A percentile compares a stretch with the other conserved stretches of the same genome.
phyloP scores from a whole-genome alignment of 2,888 invertebrate genomes.

The Thymelicus lineola region DNA sequence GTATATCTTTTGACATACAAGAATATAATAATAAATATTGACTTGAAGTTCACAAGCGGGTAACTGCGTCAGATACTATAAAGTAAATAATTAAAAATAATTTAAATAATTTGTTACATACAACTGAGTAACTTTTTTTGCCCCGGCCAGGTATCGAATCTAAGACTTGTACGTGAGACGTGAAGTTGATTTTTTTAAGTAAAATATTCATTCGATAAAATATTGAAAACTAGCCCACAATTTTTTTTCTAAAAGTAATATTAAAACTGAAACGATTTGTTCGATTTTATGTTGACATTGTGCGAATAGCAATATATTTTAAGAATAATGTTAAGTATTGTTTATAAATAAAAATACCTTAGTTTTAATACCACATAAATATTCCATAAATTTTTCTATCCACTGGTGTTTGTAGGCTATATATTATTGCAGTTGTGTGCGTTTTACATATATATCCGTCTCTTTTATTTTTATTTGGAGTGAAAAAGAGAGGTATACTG shows the following conservation, averaged over 20 bases:
- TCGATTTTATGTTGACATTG: constrained; percentile 50
- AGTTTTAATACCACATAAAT: constrained; percentile 46
- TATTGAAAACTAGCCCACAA: too few relatives aligned
- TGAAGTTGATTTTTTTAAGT: too few relatives aligned
- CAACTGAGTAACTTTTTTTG: too few relatives aligned
- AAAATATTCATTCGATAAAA: too few relatives aligned
- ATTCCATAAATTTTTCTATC: constrained; percentile 76
- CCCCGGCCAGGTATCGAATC: too few relatives aligned
- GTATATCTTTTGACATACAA: too few relatives aligned
- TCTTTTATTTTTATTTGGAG: constrained; percentile 3
- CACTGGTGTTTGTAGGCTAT: constrained; percentile 57
- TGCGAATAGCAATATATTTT: constrained; percentile 64
- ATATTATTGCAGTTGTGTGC: constrained; percentile 48
- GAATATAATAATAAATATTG: too few relatives aligned
- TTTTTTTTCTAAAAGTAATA: constrained; percentile 9
- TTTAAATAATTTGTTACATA: too few relatives aligned
- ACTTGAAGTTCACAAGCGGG: too few relatives aligned
- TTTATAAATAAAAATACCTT: constrained; percentile 48
- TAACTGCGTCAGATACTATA: too few relatives aligned
- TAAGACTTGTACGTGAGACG: too few relatives aligned
- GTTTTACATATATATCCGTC: constrained; percentile 3
- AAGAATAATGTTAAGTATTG: constrained; percentile 56
- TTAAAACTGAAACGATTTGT: constrained; percentile 44
- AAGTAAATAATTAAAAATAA: too few relatives aligned
- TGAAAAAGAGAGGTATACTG: constrained; percentile 10